Base-by-base conservation (phyloP, 2,888 invertebrate species). In the Ectropis crepuscularia region DNA sequence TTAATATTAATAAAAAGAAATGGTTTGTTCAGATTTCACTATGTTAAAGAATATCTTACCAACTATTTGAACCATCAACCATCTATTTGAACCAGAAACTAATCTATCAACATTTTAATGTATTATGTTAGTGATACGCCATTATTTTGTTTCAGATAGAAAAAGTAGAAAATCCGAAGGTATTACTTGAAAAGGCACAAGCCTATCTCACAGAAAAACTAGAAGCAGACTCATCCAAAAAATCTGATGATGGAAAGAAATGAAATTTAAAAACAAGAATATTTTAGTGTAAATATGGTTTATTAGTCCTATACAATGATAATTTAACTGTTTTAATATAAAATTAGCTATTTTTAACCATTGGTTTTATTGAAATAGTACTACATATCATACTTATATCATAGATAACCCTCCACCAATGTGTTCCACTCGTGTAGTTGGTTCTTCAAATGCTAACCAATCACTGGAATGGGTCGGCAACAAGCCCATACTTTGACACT, bases 401-500 rank as follows among this genome's bases (percentile, higher is more conserved):
- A 96, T 93, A 68, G 94, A 94, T 65, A 96, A 84, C 59, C 98
- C 98, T 68, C 98, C 98, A 47, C 97, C 97, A 76, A 97, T 96
- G 89, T 96, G 96, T 88, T 98, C 98, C 64, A 96, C 93, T 80
- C 97, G 94, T 58, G 95, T 95, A 82, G 96, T 97, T 2, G 98
- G 97, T 82, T 99, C 97, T 59, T 98, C 97, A 94, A 99, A 99
- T 59, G 99, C 99, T 67, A 99, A 90, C 99, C 99, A 99, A 88
- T 99, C 99, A 46, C 99, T 99, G 0, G 99, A 96, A 89, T 99
- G 98, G 53, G 99, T 99, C 0, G 99, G 99, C 59, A 99, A 89
- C 37, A 99, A 88, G 2, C 99, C 99, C 99, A 99, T 99, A 68
- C 98, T 98, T 80, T 99, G 98, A 85, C 99, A 99, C 89, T 99